Evolutionary conservation across 2,113 vertebrate genomes (phyloP).

Genomic region (Notarius quadriscutis): DNA sequence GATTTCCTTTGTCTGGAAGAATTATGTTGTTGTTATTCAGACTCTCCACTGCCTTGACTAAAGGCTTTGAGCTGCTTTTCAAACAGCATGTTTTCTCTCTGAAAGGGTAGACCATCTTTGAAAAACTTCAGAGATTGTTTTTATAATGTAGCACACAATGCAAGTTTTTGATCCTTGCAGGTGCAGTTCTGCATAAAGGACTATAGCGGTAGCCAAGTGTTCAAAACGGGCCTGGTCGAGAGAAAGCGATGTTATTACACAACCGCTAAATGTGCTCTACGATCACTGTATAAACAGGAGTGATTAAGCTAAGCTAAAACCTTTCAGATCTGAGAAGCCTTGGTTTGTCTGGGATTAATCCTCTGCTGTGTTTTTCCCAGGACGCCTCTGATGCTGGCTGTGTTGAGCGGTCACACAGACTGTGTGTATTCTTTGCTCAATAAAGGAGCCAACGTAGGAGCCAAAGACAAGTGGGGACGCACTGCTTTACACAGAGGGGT

Average conservation of each 20-base stretch:
- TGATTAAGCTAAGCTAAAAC: neutral
- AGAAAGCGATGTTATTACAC: neutral
- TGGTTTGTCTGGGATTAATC: neutral
- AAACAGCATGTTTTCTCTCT: constrained; percentile 3
- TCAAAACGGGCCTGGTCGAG: neutral
- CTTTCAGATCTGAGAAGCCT: neutral
- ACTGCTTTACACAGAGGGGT: constrained; percentile 95
- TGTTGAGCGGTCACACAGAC: constrained; percentile 95
- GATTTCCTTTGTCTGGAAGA: neutral
- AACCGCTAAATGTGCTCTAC: neutral
- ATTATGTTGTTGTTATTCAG: neutral
- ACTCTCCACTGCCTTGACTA: neutral
- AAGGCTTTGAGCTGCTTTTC: neutral
- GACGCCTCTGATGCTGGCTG: constrained; percentile 94
- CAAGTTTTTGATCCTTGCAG: neutral
- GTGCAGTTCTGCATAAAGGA: neutral
- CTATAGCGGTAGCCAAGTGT: neutral
- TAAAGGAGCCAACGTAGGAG: constrained; percentile 92
- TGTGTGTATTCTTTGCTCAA: constrained; percentile 95
- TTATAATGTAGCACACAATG: neutral
- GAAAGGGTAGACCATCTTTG: neutral
- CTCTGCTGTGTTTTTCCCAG: constrained; percentile 62
- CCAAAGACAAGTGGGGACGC: constrained; percentile 96
- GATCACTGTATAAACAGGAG: neutral
- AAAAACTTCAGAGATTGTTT: neutral